A percentile compares a stretch with the other conserved stretches of the same genome.
Conservation (phyloP, 2,797 vertebrate species). For the Rhodeus uyekii region DNA sequence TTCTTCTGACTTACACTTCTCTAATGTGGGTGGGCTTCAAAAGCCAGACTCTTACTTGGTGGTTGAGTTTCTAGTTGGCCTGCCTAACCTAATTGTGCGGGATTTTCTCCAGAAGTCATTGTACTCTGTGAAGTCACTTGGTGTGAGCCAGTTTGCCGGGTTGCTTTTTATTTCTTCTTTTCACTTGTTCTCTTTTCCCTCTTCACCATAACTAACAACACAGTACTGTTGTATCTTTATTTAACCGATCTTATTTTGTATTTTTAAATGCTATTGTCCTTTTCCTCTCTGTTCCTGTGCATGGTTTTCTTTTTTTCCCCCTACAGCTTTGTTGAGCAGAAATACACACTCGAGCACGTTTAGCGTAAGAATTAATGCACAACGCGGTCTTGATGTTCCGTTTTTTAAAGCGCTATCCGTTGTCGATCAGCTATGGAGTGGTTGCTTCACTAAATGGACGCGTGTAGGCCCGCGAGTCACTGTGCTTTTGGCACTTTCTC, state of each 20-base stretch:
- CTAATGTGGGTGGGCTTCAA: slow-evolving; percentile 18
- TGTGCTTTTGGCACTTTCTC: slow-evolving; percentile 37
- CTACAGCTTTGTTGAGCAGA: slow-evolving; percentile 11
- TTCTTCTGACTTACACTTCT: slow-evolving; percentile 6
- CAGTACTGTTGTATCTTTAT: slow-evolving; percentile 21
- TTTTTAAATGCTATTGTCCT: neutral
- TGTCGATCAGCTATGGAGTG: neutral
- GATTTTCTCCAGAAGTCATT: slow-evolving; percentile 30
- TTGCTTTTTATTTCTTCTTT: slow-evolving; percentile 32
- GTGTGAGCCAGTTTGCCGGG: slow-evolving; percentile 58
- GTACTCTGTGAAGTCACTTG: slow-evolving; percentile 39
- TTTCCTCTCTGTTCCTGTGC: slow-evolving; percentile 41
- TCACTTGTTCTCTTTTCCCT: slow-evolving; percentile 10
- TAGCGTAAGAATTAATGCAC: neutral
- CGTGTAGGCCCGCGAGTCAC: slow-evolving; percentile 1
- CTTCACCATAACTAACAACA: slow-evolving; percentile 28
- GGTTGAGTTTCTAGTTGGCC: slow-evolving; percentile 32
- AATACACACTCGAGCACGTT: slow-evolving; percentile 1
- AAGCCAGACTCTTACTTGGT: slow-evolving; percentile 15
- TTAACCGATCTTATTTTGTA: neutral
- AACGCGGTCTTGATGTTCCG: slow-evolving; percentile 11
- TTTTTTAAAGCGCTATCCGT: slow-evolving; percentile 15
- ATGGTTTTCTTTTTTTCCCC: slow-evolving; percentile 42
- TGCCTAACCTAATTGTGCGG: slow-evolving; percentile 14
- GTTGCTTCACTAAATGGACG: neutral